Evolutionary conservation across 2,113 vertebrate genomes (phyloP), one percentile per base, ranked within the genome.

Genomic region (Equus przewalskii): DNA sequence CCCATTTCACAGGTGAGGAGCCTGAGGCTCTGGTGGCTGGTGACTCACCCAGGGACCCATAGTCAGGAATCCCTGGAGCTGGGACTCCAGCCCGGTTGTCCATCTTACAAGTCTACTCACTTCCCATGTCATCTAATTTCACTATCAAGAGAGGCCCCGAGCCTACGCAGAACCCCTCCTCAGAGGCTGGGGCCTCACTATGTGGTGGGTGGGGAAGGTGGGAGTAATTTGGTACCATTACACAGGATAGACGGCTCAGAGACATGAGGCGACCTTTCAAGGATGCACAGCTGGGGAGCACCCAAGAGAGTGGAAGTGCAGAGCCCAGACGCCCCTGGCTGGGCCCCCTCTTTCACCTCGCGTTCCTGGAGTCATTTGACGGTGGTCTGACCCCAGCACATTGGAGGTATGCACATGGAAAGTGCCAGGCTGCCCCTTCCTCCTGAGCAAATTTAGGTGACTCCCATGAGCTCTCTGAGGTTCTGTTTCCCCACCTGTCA

Each of bases 391-490:
- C 46, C 72, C 21, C 72, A 9, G 28, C 6, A 11, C 10, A 14
- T 7, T 0, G 0, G 6, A 69, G 30, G 51, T 65, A 67, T 67
- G 36, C 12, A 4, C 3, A 0, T 28, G 24, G 26, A 28, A 65
- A 56, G 46, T 7, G 1, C 41, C 79, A 26, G 21, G 21, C 67
- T 72, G 26, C 41, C 60, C 22, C 13, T 11, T 65, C 70, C 24
- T 56, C 15, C n/a, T 28, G 36, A 70, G 21, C 67, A 33, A 60
- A 60, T 51, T 24, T 12, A n/a, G 72, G 26, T 70, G 44, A 60
- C 62, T 58, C 56, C 54, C 2, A 2, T 60, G 18, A 44, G 22
- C 22, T 65, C 86, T 65, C 46, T 3, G 69, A 67, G 22, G 46
- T 49, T 75, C 85, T 10, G 49, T 65, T 56, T 83, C 79, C 30